A percentile compares a stretch with the other conserved stretches of the same genome.
Evolutionary conservation across 2,113 vertebrate species (phyloP).

Genomic region (Chlorodrepanis virens): DNA sequence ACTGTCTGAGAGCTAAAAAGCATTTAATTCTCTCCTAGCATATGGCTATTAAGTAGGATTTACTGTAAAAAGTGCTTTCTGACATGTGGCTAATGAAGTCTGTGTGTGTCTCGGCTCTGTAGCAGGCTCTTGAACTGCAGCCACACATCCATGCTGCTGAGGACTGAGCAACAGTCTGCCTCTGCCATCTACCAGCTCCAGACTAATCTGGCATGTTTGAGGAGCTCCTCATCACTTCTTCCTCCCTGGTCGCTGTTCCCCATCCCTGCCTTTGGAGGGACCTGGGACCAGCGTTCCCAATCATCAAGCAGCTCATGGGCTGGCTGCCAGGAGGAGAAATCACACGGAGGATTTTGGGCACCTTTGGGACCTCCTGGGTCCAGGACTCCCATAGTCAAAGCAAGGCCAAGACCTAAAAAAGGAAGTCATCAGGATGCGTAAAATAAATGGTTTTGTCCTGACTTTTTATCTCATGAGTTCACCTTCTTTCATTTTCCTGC

Average conservation of each 20-base stretch:
- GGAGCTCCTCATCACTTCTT: neutral
- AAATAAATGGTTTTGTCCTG: neutral
- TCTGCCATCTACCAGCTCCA: neutral
- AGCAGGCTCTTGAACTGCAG: neutral
- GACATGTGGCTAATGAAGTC: conserved; percentile 51
- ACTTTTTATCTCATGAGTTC: neutral
- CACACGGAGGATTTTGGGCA: neutral
- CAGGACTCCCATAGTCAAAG: neutral
- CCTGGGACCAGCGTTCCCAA: rapidly evolving
- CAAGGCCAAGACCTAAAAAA: neutral
- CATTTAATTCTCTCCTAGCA: conserved; percentile 42
- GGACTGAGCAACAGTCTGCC: neutral
- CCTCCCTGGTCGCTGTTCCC: neutral
- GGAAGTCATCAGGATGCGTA: neutral
- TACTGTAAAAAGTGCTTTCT: conserved; percentile 51
- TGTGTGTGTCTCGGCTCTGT: neutral
- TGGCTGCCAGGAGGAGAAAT: neutral
- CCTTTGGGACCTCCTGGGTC: neutral
- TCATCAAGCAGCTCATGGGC: neutral
- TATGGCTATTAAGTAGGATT: conserved; percentile 28
- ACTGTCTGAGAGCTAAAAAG: conserved; percentile 56
- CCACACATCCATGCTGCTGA: neutral
- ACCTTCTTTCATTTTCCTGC: neutral
- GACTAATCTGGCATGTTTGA: neutral
- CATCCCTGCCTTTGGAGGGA: neutral